phyloP scores from a whole-genome alignment of 2,888 invertebrate species.

The Xanthia icteritia region DNA sequence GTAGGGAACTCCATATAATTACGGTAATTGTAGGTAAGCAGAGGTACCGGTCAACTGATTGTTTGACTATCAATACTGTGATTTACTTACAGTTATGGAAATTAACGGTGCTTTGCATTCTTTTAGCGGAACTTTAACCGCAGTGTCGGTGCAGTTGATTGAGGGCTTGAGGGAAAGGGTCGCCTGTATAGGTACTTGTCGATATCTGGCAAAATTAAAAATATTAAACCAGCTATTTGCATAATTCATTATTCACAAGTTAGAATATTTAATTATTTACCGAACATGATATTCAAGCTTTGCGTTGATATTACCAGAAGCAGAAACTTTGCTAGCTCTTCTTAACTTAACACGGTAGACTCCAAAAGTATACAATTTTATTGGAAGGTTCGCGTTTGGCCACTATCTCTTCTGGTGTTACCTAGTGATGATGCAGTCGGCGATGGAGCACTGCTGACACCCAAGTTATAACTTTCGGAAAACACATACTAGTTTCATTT shows the following conservation, averaged over 20 bases:
- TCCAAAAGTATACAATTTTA: no score
- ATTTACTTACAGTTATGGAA: constrained; percentile 55
- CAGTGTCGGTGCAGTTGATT: constrained; percentile 35
- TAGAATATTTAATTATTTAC: no score
- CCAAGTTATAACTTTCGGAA: no score
- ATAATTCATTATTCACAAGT: background rate
- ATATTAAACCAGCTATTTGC: background rate
- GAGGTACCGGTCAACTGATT: constrained; percentile 25
- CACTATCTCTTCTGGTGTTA: no score
- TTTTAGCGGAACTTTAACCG: constrained; percentile 53
- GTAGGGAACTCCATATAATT: constrained; percentile 41
- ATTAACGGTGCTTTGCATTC: constrained; percentile 46
- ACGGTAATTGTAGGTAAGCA: constrained; percentile 39
- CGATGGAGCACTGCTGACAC: no score
- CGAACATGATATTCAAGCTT: no score
- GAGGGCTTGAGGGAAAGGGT: constrained; percentile 26
- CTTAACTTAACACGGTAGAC: no score
- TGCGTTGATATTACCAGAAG: no score
- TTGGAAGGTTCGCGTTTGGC: no score
- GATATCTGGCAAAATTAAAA: background rate
- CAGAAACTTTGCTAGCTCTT: no score
- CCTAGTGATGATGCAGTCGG: no score
- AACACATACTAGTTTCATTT: no score
- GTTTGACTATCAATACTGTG: constrained; percentile 54
- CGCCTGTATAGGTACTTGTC: background rate